These are phyloP conservation scores for Xenopus petersii DNA, from an alignment of 2,797 vertebrate genomes.

Conservation along the genomic window DNA sequence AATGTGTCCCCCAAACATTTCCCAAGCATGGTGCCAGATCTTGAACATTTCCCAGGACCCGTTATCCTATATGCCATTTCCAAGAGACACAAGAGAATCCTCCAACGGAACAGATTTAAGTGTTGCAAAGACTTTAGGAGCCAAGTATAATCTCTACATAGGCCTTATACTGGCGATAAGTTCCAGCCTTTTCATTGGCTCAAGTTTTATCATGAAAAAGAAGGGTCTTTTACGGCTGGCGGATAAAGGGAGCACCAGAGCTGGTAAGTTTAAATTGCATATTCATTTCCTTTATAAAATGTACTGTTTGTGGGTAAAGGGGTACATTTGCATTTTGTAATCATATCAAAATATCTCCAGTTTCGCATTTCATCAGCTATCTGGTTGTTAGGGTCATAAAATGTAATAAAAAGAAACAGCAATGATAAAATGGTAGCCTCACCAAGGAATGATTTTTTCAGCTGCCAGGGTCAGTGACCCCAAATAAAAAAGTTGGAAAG, in stretches of 20 bases:
- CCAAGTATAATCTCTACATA: constrained; percentile 60
- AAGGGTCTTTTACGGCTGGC: constrained; percentile 73
- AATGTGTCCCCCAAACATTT: constrained; percentile 51
- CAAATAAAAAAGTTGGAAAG: too few species aligned
- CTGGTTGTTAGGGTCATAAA: too few species aligned
- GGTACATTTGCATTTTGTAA: too few species aligned
- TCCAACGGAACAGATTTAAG: constrained; percentile 22
- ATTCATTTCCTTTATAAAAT: too few species aligned
- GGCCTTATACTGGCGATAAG: constrained; percentile 65
- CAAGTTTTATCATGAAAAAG: constrained; percentile 76
- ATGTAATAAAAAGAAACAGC: too few species aligned
- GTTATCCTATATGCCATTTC: constrained; percentile 35
- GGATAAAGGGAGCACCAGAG: constrained; percentile 64
- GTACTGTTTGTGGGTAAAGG: too few species aligned
- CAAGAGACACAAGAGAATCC: constrained; percentile 35
- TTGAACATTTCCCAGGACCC: constrained; percentile 53
- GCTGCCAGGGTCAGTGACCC: too few species aligned
- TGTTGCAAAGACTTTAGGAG: constrained; percentile 44
- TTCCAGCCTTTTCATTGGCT: constrained; percentile 73
- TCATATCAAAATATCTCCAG: too few species aligned
- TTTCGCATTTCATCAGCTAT: too few species aligned
- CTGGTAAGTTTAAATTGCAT: constrained; percentile 59
- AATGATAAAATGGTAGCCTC: too few species aligned
- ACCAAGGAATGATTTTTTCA: too few species aligned
- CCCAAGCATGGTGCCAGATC: constrained; percentile 63